A percentile compares a stretch with the other conserved stretches of the same genome.
Conservation (phyloP, 2,797 vertebrate genomes). For the Onychomys arenicola region DNA sequence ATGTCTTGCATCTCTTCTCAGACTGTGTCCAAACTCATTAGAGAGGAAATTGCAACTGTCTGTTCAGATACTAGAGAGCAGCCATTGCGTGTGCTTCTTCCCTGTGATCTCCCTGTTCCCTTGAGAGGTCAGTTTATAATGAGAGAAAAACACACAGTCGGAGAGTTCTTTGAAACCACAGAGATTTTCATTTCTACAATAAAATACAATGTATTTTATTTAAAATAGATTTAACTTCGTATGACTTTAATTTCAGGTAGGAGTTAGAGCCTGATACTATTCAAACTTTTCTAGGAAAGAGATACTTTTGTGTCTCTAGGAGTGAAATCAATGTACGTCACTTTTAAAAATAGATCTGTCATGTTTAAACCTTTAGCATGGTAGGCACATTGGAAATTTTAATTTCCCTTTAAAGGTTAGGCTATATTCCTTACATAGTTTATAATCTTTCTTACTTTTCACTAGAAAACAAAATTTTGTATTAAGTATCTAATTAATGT, state of each 20-base stretch:
- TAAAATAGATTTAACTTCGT: slow-evolving; percentile 63
- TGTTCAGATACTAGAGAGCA: slow-evolving; percentile 65
- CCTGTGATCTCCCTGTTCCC: not conserved
- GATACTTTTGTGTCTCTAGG: slow-evolving; percentile 58
- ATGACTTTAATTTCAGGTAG: slow-evolving; percentile 16
- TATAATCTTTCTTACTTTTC: not conserved
- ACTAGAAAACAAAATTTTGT: not conserved
- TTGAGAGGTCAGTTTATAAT: slow-evolving; percentile 26
- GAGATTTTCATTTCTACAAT: not conserved
- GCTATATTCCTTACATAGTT: not conserved
- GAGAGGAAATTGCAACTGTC: slow-evolving; percentile 76
- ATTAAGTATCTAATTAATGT: not conserved
- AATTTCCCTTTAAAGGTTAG: not conserved
- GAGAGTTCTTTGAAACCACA: not conserved
- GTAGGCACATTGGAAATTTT: not conserved
- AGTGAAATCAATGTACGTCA: not conserved
- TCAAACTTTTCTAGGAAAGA: not conserved
- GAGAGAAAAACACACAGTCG: not conserved
- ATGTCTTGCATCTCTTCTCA: slow-evolving; percentile 37
- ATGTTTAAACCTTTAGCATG: slow-evolving; percentile 2
- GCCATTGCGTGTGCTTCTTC: not conserved
- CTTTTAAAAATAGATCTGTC: not conserved
- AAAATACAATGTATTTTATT: slow-evolving; percentile 16
- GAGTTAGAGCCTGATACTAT: slow-evolving; percentile 8
- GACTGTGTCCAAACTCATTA: slow-evolving; percentile 70